Base-by-base conservation (phyloP, 1,140 invertebrate species). In the Ganaspis sp. region DNA sequence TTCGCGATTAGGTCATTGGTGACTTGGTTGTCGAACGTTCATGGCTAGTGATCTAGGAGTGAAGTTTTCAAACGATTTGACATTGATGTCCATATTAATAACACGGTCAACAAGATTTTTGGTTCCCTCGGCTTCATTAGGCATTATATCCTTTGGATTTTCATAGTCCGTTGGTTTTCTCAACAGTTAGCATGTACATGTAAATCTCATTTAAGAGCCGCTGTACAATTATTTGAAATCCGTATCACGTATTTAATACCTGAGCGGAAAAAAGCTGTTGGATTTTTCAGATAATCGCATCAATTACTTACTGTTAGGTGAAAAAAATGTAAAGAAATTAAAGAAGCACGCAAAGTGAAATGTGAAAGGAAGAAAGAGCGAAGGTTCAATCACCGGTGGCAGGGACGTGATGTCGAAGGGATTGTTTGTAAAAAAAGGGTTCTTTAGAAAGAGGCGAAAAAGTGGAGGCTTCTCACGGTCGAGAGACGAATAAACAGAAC, bases 401-500 rank as follows among this genome's bases (percentile, higher is more conserved):
- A 64, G 58, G 11, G n/a, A 64, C 58, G 23, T 34, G 26, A 64
- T 64, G 58, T 29, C 26, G 58, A 64, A 64, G 58, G 58, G 58
- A 64, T 23, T 64, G 12, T 64, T 64, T 64, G 42, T 4, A 45
- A 45, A 8, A 17, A 17, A 26, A 49, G 45, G 17, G 29, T 34
- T 37, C 42, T 37, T 26, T 21, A 42, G 64, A 74, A 78, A 72
- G 72, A 64, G 70, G 73, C 45, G 58, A 77, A 73, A 53, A 70
- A 70, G 19, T 29, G 58, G 4, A 19, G 64, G 75, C 72, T 82
- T 83, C 78, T 74, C 77, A 79, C 81, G 79, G 78, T 42, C 34
- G 53, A 76, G 64, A 34, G 73, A 70, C 64, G 74, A 78, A 84
- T 82, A 84, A 85, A 85, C 81, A 85, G 82, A 85, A 81, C 72